Evolutionary conservation across 2,113 vertebrate genomes (phyloP).

Genomic region (Neodon shergylaensis): DNA sequence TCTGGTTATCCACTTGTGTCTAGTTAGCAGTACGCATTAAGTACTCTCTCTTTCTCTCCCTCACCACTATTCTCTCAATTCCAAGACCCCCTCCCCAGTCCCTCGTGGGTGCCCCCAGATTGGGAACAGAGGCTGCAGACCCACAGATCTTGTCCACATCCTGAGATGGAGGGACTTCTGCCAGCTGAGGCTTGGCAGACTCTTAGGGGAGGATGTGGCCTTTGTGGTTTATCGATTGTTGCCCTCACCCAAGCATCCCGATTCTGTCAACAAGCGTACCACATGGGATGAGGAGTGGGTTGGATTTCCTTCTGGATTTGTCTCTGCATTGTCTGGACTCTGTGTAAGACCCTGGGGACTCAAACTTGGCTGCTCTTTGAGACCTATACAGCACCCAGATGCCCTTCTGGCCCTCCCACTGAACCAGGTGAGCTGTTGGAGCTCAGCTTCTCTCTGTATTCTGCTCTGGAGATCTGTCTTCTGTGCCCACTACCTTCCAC

Average conservation of each 20-base stretch:
- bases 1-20: not conserved
- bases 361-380: not conserved
- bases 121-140: not conserved
- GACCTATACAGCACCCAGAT: not conserved
- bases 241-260: not conserved
- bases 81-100: too few species aligned
- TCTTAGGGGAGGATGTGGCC: not conserved
- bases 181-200: not conserved
- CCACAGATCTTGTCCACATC: not conserved
- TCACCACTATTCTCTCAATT: not conserved
- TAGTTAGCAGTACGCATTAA: not conserved
- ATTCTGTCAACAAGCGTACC: not conserved
- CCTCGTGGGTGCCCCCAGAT: not conserved
- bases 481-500: not conserved
- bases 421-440: not conserved
- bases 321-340: conserved; percentile 36
- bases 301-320: conserved; percentile 29
- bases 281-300: not conserved
- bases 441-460: not conserved
- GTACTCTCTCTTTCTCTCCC: too few species aligned
- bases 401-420: not conserved
- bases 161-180: not conserved
- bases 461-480: not conserved
- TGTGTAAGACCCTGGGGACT: not conserved
- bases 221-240: not conserved